Percentiles rank a stretch among this genome's conserved stretches.
These are phyloP conservation scores for Pedetes capensis DNA, from an alignment of 2,113 vertebrate species.

Conservation along the genomic window DNA sequence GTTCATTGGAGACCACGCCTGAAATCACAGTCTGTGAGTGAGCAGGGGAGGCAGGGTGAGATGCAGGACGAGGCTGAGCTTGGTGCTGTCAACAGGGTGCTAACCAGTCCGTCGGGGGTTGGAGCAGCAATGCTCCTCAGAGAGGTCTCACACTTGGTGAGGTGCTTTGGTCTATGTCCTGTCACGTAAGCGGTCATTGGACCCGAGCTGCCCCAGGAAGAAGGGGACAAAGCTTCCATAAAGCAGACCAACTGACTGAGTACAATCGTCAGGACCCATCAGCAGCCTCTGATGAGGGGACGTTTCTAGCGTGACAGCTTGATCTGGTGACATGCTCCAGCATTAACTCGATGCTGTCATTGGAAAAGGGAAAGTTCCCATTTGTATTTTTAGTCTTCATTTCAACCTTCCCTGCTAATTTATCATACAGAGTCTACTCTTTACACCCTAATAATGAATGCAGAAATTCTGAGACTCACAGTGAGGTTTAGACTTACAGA, in stretches of 20 bases:
- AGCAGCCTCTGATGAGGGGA: too few species aligned
- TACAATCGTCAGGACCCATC: not conserved
- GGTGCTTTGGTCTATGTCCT: not conserved
- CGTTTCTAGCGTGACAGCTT: not conserved
- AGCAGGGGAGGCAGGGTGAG: not conserved
- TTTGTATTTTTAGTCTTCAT: not conserved
- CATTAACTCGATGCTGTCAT: fast-evolving
- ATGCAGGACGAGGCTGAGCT: not conserved
- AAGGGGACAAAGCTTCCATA: not conserved
- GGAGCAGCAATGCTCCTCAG: not conserved
- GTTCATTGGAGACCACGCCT: not conserved
- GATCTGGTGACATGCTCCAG: not conserved
- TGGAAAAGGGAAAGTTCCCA: not conserved
- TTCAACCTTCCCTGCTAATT: not conserved
- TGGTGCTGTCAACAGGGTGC: not conserved
- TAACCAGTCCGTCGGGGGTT: too few species aligned
- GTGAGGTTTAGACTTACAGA: not conserved
- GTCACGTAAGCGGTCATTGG: fast-evolving
- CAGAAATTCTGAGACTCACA: not conserved
- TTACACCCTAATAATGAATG: not conserved
- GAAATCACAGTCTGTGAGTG: not conserved
- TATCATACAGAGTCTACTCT: not conserved
- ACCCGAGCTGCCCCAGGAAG: not conserved
- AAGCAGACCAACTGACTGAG: not conserved
- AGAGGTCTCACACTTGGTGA: not conserved